These are phyloP conservation scores for Helleia helle DNA, from an alignment of 2,888 invertebrate genomes.

Conservation along the genomic window DNA sequence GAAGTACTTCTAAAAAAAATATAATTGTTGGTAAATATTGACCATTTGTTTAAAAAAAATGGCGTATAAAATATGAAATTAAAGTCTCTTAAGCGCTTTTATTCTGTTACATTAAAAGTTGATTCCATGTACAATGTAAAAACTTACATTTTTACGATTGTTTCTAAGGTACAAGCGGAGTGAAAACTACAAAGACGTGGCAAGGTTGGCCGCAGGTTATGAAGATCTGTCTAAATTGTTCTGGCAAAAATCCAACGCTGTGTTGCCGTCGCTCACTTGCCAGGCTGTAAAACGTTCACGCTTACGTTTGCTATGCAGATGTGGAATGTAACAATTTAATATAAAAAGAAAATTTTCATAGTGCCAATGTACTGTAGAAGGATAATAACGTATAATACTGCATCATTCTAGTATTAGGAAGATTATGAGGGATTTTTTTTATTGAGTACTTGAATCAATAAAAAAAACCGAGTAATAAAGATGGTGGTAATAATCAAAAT, in stretches of 20 bases:
- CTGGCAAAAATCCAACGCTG: slow-evolving; percentile 16
- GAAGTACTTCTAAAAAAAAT: too few relatives aligned
- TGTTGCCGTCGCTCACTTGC: slow-evolving; percentile 11
- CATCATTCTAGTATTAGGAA: too few relatives aligned
- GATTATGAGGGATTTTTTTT: too few relatives aligned
- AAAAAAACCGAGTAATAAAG: too few relatives aligned
- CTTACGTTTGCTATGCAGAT: background rate
- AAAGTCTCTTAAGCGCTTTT: too few relatives aligned
- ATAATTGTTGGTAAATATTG: too few relatives aligned
- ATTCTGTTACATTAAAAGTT: background rate
- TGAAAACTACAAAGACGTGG: slow-evolving; percentile 11
- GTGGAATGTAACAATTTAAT: background rate
- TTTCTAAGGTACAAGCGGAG: slow-evolving; percentile 6
- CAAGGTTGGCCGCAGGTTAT: slow-evolving; percentile 9
- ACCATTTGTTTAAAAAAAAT: too few relatives aligned
- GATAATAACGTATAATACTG: too few relatives aligned
- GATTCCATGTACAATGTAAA: slow-evolving; percentile 24
- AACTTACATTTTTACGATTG: slow-evolving; percentile 17
- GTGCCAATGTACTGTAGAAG: too few relatives aligned
- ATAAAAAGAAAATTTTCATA: background rate
- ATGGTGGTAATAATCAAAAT: too few relatives aligned
- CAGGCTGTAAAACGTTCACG: background rate
- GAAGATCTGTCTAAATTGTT: slow-evolving; percentile 17
- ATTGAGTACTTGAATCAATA: too few relatives aligned
- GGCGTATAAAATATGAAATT: too few relatives aligned